Conservation (phyloP, 2,113 vertebrate species). For the Oreochromis niloticus region DNA sequence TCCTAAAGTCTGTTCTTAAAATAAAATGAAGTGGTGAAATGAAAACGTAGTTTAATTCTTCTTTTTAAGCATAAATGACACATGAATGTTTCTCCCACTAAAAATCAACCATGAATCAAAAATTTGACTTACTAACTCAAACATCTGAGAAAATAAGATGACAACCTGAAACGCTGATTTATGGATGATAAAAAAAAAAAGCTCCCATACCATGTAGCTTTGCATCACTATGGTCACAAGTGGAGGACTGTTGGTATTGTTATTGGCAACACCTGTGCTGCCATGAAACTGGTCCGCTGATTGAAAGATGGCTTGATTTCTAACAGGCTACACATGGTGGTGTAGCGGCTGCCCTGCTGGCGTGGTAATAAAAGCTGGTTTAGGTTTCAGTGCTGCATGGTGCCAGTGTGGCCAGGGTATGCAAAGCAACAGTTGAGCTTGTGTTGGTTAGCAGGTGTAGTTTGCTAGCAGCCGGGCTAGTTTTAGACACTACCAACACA, state of each 20-base stretch:
- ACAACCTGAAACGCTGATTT: neutral
- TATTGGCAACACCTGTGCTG: neutral
- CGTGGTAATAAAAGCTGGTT: neutral
- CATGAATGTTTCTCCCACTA: neutral
- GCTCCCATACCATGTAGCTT: neutral
- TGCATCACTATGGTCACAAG: rapidly evolving
- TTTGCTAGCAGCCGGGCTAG: slow-evolving; percentile 13
- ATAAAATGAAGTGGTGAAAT: neutral
- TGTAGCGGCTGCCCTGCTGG: neutral
- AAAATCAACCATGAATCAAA: neutral
- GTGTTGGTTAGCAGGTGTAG: slow-evolving; percentile 17
- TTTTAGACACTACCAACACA: slow-evolving; percentile 38
- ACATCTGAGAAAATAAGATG: neutral
- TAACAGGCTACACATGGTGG: neutral
- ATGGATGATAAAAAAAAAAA: neutral
- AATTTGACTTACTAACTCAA: neutral
- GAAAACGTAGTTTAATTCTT: neutral
- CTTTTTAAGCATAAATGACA: neutral
- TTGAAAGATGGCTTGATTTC: neutral
- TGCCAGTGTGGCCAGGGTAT: neutral
- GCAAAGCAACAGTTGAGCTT: neutral
- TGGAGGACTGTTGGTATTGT: no score
- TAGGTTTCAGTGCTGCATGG: rapidly evolving
- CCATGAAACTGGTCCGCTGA: neutral
- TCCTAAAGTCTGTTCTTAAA: neutral